Evolutionary conservation across 2,888 invertebrate genomes (phyloP), one percentile per base, ranked within the genome.

Genomic region (Standfussiana lucernea): DNA sequence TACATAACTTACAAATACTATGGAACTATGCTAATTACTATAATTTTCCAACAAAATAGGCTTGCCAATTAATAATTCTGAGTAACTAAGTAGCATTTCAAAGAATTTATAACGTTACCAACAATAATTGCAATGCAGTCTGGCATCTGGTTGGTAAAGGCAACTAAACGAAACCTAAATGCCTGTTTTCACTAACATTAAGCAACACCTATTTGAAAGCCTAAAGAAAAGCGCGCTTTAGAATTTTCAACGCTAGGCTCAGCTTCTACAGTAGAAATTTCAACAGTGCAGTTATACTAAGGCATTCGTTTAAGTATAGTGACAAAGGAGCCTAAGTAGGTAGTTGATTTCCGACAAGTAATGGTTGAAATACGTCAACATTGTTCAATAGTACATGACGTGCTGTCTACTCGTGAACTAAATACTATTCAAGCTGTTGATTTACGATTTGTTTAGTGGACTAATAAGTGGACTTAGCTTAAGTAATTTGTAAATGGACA

Each of bases 61-160:
- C 61, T 73, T 71, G 50, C 69, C 77, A 84, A 88, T 86, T 84
- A 86, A 82, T 75, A 68, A 79, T 84, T 78, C 75, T 42, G 24
- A 76, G 70, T 75, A 75, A 72, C 61, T 69, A 68, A 82, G 76
- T 82, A 85, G 75, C 61, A 69, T 82, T 87, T 79, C 74, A 40
- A 72, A 79, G 72, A 79, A 82, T 79, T 72, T 77, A 73, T 83
- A 77, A 68, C 69, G 47, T 71, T 79, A 74, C 59, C 77, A 89
- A 90, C 89, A 91, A 90, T 88, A 86, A 85, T 85, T 81, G 86
- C 88, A 88, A 86, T 88, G 85, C 84, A 85, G 89, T 89, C 75
- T 80, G 89, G 86, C 86, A 92, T 90, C 91, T 89, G 90, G 91
- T 92, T 89, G 89, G 89, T 74, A 62, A 73, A 82, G 75, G 73